A percentile compares a stretch with the other conserved stretches of the same genome.
phyloP scores from a whole-genome alignment of 1,140 invertebrate genomes.

The Drosophila pallidifrons region DNA sequence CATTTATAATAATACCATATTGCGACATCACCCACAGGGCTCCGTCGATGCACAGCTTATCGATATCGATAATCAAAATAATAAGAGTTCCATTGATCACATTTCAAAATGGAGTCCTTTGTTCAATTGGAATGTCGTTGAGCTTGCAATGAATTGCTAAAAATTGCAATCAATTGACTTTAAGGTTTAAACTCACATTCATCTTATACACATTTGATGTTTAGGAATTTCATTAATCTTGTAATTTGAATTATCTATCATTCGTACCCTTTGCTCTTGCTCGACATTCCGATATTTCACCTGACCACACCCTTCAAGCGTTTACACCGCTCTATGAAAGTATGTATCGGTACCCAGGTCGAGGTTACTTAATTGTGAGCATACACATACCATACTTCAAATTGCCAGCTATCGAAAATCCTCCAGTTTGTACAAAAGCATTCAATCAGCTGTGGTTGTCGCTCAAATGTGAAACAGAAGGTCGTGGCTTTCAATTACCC shows the following conservation, averaged over 20 bases:
- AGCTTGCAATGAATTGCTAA: constrained; percentile 7
- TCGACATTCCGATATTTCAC: constrained; percentile 22
- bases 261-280: constrained; percentile 9
- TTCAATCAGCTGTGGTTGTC: constrained; percentile 56
- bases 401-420: constrained; percentile 25
- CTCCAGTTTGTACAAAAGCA: constrained; percentile 37
- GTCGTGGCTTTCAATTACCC: constrained; percentile 58
- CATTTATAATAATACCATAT: background rate
- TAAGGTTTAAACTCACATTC: background rate
- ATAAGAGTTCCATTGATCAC: background rate
- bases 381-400: constrained; percentile 17
- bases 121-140: background rate
- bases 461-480: constrained; percentile 47
- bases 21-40: background rate
- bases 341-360: constrained; percentile 11
- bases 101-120: background rate
- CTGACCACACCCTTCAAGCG: constrained; percentile 30
- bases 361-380: constrained; percentile 32
- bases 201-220: background rate
- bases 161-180: constrained; percentile 8
- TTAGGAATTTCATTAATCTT: constrained; percentile 12
- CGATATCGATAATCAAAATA: background rate
- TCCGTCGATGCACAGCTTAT: background rate
- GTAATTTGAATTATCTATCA: constrained; percentile 7
- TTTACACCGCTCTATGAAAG: background rate